Percentiles rank a stretch among this genome's conserved stretches.
Conservation (phyloP, 2,797 vertebrate genomes). For the Calcarius lapponicus region DNA sequence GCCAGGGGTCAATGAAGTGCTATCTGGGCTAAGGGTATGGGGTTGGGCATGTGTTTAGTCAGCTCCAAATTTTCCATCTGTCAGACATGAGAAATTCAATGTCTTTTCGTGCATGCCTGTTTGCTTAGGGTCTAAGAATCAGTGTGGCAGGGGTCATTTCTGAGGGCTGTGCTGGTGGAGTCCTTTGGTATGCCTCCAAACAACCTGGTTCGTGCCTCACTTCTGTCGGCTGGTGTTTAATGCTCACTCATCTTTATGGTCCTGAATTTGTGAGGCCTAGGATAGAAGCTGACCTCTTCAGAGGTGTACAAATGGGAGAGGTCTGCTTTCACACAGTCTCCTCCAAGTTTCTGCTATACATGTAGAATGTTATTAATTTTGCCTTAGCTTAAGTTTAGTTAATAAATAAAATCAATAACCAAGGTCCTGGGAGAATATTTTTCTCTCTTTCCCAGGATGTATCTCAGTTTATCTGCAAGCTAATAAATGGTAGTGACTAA, state of each 20-base stretch:
- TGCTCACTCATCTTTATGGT: conserved; percentile 26
- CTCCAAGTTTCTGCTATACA: conserved; percentile 7
- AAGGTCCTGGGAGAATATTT: conserved; percentile 55
- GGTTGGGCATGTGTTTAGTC: conserved; percentile 49
- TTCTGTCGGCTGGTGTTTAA: conserved; percentile 19
- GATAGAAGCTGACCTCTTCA: conserved; percentile 15
- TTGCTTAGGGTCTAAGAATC: conserved; percentile 36
- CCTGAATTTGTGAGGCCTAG: neutral
- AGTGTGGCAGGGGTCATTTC: conserved; percentile 37
- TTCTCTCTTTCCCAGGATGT: conserved; percentile 60
- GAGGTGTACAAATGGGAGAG: neutral
- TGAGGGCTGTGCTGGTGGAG: neutral
- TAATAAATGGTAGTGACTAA: conserved; percentile 66
- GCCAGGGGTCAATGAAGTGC: conserved; percentile 56
- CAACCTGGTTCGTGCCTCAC: neutral
- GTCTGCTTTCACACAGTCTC: neutral
- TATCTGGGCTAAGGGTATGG: conserved; percentile 33
- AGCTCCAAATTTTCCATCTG: conserved; percentile 58
- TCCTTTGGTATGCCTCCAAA: conserved; percentile 15
- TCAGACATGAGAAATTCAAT: conserved; percentile 59
- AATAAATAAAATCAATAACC: conserved; percentile 61
- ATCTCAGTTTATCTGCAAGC: conserved; percentile 56
- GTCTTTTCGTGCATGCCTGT: conserved; percentile 31
- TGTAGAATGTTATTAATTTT: conserved; percentile 56
- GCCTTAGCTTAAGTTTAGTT: conserved; percentile 28